Percentiles rank a stretch among this genome's conserved stretches.
Conservation (phyloP, 1,140 invertebrate species). For the Penaeus chinensis region DNA sequence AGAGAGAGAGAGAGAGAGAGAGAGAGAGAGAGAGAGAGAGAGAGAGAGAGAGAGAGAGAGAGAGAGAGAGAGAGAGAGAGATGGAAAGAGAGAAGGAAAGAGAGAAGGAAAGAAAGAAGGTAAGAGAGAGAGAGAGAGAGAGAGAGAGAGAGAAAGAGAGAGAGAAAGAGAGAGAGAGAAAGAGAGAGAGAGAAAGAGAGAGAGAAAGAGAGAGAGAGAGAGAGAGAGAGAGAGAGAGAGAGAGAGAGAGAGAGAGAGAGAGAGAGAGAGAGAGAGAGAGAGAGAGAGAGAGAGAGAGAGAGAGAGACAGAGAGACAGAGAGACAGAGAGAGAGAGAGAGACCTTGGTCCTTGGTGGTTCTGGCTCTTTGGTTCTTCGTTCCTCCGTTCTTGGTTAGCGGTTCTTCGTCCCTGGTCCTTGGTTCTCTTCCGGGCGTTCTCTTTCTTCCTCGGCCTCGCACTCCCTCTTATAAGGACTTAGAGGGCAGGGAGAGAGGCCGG, state of each 20-base stretch:
- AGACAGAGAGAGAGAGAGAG: not conserved
- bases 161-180: constrained; percentile 3
- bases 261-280: constrained; percentile 22
- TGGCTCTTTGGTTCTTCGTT: too few relatives aligned
- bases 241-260: constrained; percentile 18
- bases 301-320: not conserved
- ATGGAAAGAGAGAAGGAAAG: not conserved
- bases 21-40: constrained; percentile 4
- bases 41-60: constrained; percentile 11
- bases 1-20: constrained; percentile 22
- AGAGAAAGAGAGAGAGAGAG: not conserved
- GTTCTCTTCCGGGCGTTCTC: too few relatives aligned
- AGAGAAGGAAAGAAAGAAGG: constrained; percentile 4
- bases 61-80: not conserved
- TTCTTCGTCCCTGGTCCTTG: too few relatives aligned
- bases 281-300: constrained; percentile 4
- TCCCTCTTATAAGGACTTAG: too few relatives aligned
- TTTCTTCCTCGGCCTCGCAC: too few relatives aligned
- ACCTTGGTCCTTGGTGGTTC: not conserved
- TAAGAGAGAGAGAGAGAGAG: constrained; percentile 19
- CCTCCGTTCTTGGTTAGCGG: too few relatives aligned
- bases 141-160: constrained; percentile 1
- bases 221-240: constrained; percentile 17
- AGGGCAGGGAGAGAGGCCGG: too few relatives aligned
- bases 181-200: not conserved